Evolutionary conservation across 2,113 vertebrate genomes (phyloP).

Genomic region (Oncorhynchus nerka): DNA sequence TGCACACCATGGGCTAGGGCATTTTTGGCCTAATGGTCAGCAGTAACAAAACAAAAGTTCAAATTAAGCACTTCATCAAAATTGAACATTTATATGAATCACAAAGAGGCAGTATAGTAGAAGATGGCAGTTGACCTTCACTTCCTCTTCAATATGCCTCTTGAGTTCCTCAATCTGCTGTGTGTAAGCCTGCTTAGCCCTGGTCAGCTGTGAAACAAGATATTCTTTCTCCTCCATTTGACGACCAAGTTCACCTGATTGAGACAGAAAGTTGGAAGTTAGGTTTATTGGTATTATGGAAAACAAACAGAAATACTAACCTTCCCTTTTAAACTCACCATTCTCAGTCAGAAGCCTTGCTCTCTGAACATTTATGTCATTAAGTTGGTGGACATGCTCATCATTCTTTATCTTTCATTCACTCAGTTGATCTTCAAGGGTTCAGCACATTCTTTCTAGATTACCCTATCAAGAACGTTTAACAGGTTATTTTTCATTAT

Average conservation of each 20-base stretch:
- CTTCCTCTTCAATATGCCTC: slow-evolving; percentile 74
- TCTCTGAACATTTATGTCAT: slow-evolving; percentile 76
- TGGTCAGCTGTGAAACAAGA: slow-evolving; percentile 71
- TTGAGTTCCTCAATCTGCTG: slow-evolving; percentile 74
- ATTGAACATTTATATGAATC: too few relatives aligned
- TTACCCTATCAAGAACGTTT: slow-evolving; percentile 69
- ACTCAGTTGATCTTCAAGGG: slow-evolving; percentile 87
- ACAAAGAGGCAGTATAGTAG: neutral
- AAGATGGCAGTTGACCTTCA: slow-evolving; percentile 56
- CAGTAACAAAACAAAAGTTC: too few relatives aligned
- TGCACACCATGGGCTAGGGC: too few relatives aligned
- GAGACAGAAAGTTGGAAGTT: neutral
- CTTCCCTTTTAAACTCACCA: slow-evolving; percentile 43
- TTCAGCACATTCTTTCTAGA: slow-evolving; percentile 86
- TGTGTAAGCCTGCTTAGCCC: slow-evolving; percentile 69
- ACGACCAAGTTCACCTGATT: slow-evolving; percentile 67
- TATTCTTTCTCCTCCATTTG: slow-evolving; percentile 73
- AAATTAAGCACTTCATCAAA: too few relatives aligned
- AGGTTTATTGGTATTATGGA: too few relatives aligned
- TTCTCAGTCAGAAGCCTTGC: slow-evolving; percentile 82
- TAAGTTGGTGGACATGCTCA: slow-evolving; percentile 83
- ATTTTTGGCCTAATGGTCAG: too few relatives aligned
- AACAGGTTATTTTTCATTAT: neutral
- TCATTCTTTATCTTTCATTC: slow-evolving; percentile 86
- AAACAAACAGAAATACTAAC: too few relatives aligned